Conservation (phyloP, 2,888 invertebrate genomes). For the Cheiracanthium punctorium region DNA sequence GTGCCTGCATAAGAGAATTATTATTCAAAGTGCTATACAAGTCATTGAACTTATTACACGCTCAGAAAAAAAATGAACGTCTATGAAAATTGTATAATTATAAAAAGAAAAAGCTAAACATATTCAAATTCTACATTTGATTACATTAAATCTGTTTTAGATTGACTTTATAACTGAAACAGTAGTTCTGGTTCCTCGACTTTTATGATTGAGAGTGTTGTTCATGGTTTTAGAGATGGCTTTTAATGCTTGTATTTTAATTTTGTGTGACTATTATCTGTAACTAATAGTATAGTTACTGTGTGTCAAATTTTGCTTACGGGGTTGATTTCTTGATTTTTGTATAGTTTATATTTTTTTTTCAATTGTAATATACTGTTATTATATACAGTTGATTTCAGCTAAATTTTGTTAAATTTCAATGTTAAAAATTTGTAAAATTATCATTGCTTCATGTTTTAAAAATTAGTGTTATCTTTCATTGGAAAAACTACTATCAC, state of each 20-base stretch:
- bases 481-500: too few species aligned
- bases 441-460: too few species aligned
- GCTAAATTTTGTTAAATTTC: too few species aligned
- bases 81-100: background rate
- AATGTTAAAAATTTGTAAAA: too few species aligned
- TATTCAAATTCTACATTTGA: background rate
- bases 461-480: too few species aligned
- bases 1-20: background rate
- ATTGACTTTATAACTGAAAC: background rate
- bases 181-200: conserved; percentile 1
- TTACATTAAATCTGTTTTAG: background rate
- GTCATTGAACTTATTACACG: background rate
- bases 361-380: too few species aligned
- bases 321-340: conserved; percentile 3
- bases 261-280: background rate
- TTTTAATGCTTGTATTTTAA: background rate
- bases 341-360: too few species aligned
- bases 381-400: too few species aligned
- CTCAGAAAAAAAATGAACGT: background rate
- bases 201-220: background rate
- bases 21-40: background rate
- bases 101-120: background rate
- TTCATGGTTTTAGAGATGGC: background rate
- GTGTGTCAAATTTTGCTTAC: background rate
- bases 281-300: background rate